Evolutionary conservation across 1,140 invertebrate species (phyloP).

Genomic region (Anthonomus grandis): DNA sequence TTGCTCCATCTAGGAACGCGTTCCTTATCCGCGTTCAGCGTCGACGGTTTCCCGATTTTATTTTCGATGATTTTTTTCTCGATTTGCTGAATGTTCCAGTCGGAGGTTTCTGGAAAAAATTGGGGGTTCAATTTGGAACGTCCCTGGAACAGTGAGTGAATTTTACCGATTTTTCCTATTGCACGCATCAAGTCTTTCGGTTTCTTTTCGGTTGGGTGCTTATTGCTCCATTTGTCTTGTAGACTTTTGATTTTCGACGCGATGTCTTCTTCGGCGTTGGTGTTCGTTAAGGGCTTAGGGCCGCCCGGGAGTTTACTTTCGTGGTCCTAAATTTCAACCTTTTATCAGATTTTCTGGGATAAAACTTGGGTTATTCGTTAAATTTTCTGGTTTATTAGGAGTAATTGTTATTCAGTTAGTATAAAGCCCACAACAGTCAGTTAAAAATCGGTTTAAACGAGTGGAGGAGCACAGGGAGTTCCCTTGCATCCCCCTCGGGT

Average conservation of each 20-base stretch:
- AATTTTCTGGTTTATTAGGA: too few relatives aligned
- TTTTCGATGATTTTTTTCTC: constrained; percentile 88
- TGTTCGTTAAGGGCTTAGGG: constrained; percentile 50
- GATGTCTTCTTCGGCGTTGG: constrained; percentile 64
- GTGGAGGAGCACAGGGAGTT: too few relatives aligned
- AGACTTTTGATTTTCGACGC: constrained; percentile 68
- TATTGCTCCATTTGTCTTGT: constrained; percentile 63
- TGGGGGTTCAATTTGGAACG: too few relatives aligned
- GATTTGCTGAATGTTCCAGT: constrained; percentile 91
- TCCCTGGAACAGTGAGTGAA: neutral
- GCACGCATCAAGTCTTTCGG: constrained; percentile 82
- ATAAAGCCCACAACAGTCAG: too few relatives aligned
- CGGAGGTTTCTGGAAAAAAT: constrained; percentile 64
- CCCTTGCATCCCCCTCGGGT: too few relatives aligned
- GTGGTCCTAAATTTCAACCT: too few relatives aligned
- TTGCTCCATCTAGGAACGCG: constrained; percentile 88
- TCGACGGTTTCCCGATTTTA: constrained; percentile 62
- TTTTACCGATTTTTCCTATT: constrained; percentile 72
- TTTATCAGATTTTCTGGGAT: too few relatives aligned
- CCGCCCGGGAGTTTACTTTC: constrained; percentile 60
- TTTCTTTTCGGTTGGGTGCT: constrained; percentile 65
- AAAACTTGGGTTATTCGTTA: too few relatives aligned
- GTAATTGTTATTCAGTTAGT: too few relatives aligned
- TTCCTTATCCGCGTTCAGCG: constrained; percentile 63
- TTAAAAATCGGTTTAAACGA: too few relatives aligned